Conservation (phyloP, 2,797 vertebrate species). For the Tadarida brasiliensis region DNA sequence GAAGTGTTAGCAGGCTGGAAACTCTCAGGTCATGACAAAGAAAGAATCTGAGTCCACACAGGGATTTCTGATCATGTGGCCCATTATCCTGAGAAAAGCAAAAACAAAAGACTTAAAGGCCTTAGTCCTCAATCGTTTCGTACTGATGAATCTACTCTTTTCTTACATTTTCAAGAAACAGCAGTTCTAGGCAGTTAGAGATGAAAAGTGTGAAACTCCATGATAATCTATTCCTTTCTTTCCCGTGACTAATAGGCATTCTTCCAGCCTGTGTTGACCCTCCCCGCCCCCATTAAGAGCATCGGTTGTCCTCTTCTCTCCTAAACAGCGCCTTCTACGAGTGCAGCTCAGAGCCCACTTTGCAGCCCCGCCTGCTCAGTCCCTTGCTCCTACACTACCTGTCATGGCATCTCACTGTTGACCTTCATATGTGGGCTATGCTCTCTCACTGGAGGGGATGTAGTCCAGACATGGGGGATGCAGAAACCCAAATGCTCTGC, state of each 20-base stretch:
- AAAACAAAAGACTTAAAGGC: neutral
- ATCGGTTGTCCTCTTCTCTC: neutral
- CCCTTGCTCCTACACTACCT: fast-evolving
- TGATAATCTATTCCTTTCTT: neutral
- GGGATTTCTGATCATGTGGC: neutral
- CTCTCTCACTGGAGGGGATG: neutral
- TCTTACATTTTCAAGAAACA: neutral
- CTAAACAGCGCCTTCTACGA: neutral
- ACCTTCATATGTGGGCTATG: neutral
- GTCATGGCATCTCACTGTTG: neutral
- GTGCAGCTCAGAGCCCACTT: neutral
- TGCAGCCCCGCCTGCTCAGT: neutral
- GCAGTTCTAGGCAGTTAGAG: neutral
- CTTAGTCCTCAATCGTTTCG: neutral
- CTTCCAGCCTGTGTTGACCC: neutral
- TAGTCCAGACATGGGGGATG: fast-evolving
- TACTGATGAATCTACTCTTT: neutral
- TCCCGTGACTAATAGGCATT: neutral
- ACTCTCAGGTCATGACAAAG: neutral
- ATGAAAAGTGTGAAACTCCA: neutral
- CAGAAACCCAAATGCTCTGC: neutral
- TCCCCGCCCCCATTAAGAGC: neutral
- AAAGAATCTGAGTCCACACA: neutral
- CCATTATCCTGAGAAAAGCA: neutral
- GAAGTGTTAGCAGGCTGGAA: neutral